A percentile compares a stretch with the other conserved stretches of the same genome.
Evolutionary conservation across 2,113 vertebrate species (phyloP).

Genomic region (Aythya baeri): DNA sequence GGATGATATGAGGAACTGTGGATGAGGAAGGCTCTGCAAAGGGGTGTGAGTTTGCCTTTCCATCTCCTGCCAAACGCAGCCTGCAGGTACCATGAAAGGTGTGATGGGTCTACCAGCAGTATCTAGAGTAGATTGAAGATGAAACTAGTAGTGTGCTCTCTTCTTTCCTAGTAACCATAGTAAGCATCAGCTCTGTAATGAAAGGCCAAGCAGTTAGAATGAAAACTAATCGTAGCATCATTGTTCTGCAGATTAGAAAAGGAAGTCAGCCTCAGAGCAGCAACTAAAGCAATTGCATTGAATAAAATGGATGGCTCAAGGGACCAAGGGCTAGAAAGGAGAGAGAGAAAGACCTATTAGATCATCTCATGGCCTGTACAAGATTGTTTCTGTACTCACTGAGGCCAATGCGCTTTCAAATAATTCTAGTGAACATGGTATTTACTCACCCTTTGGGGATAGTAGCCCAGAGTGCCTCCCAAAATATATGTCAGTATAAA

Average conservation of each 20-base stretch:
- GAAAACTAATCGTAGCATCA: background rate
- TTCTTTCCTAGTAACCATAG: slow-evolving; percentile 40
- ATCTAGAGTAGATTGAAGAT: background rate
- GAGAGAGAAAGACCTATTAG: background rate
- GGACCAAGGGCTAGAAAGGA: background rate
- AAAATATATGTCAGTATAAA: background rate
- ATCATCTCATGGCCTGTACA: background rate
- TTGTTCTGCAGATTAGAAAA: background rate
- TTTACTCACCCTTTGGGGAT: background rate
- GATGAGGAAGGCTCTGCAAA: background rate
- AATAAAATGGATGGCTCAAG: background rate
- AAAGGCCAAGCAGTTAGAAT: background rate
- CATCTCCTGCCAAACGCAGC: background rate
- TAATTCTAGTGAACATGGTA: background rate
- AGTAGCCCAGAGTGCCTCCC: background rate
- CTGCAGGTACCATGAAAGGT: background rate
- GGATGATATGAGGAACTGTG: background rate
- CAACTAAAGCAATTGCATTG: background rate
- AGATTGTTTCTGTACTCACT: background rate
- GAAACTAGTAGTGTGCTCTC: slow-evolving; percentile 39
- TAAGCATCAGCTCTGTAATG: slow-evolving; percentile 7
- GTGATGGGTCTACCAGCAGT: background rate
- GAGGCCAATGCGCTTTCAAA: background rate
- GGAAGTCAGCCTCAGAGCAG: background rate
- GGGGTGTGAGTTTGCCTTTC: background rate